These are phyloP conservation scores for Upupa epops DNA, from an alignment of 2,113 vertebrate genomes.

Conservation along the genomic window DNA sequence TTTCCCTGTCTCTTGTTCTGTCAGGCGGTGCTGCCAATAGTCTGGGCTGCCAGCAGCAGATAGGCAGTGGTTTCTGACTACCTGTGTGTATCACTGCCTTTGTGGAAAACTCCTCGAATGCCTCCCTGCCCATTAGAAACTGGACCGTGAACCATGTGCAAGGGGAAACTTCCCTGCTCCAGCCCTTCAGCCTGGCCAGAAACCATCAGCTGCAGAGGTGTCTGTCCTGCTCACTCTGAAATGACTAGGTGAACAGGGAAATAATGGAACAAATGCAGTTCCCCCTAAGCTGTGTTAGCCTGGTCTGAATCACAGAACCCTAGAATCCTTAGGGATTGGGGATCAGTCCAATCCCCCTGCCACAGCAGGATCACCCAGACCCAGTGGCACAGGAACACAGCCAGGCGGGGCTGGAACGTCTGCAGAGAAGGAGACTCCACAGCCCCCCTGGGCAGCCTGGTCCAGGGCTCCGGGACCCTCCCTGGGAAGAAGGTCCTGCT, in stretches of 20 bases:
- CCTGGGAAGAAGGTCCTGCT: too few species aligned
- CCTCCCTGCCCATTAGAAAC: not conserved
- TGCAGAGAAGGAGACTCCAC: too few species aligned
- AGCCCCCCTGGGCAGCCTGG: too few species aligned
- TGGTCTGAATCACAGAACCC: not conserved
- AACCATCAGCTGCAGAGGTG: not conserved
- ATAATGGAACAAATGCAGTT: not conserved
- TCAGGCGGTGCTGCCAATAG: not conserved
- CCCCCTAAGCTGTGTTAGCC: not conserved
- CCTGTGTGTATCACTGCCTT: not conserved
- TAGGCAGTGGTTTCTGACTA: not conserved
- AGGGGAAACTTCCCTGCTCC: not conserved
- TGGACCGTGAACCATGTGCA: not conserved
- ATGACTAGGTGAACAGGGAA: not conserved
- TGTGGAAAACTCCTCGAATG: not conserved
- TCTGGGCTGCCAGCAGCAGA: not conserved
- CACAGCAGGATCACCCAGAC: too few species aligned
- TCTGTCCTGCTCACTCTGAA: not conserved
- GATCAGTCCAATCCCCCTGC: too few species aligned
- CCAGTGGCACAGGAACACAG: too few species aligned
- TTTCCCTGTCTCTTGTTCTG: not conserved
- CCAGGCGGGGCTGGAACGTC: too few species aligned
- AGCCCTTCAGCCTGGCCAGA: not conserved
- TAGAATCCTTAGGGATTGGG: too few species aligned
- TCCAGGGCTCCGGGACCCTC: too few species aligned